phyloP scores from a whole-genome alignment of 2,797 vertebrate genomes.

The Lepilemur ruficaudatus region DNA sequence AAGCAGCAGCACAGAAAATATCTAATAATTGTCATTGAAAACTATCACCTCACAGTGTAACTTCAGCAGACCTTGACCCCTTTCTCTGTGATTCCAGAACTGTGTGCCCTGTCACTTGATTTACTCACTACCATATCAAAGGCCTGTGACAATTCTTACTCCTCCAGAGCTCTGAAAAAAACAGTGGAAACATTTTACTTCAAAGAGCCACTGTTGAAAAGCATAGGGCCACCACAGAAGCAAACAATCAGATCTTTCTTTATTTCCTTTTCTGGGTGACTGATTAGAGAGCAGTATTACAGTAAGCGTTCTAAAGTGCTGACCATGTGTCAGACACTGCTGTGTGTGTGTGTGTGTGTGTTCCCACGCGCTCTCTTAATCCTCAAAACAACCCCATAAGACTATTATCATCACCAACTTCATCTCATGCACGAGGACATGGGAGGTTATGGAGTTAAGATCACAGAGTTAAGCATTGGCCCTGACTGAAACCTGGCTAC shows the following conservation, averaged over 20 bases:
- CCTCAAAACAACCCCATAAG: neutral
- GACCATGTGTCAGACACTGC: too few relatives aligned
- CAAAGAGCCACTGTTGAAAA: neutral
- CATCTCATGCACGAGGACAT: neutral
- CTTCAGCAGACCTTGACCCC: neutral
- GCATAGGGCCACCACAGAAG: too few relatives aligned
- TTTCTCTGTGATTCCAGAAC: neutral
- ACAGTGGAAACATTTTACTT: neutral
- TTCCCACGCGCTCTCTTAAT: neutral
- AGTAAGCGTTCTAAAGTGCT: neutral
- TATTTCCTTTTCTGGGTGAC: neutral
- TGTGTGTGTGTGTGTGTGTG: neutral
- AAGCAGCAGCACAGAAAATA: neutral
- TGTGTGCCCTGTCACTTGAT: neutral
- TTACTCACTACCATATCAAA: constrained; percentile 41
- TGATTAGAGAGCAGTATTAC: neutral
- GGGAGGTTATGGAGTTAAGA: neutral
- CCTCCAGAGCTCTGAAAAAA: neutral
- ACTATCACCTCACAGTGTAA: neutral
- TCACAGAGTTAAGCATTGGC: neutral
- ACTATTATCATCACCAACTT: neutral
- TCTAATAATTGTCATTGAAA: neutral
- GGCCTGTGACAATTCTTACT: neutral
- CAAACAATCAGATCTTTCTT: neutral
- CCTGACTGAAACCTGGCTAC: neutral